Base-by-base conservation (phyloP, 2,888 invertebrate species). In the Polydrusus cervinus region DNA sequence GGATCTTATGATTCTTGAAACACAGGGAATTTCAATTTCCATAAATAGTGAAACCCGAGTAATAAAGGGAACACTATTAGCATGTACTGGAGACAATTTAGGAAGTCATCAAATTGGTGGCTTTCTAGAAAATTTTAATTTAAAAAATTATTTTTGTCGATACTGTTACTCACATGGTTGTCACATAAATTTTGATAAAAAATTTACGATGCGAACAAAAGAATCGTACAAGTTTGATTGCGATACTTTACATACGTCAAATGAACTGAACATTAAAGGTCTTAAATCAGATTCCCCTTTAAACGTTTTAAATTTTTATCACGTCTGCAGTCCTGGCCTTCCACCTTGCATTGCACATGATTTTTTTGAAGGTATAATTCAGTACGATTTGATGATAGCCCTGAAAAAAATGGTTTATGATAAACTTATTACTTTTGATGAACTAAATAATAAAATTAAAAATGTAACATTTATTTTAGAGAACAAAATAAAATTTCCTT, bases 121-220 rank as follows among this genome's bases (percentile, higher is more conserved):
- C 20, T 83, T 80, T 79, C 45, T 30, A 40, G 80, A 81, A 80
- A 83, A 81, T 76, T 83, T 84, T 71, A 75, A 72, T 67, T 67
- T 38, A 8, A 64, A 74, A 16, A 61, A 75, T 38, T 82, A 80
- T 74, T 79, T 81, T 57, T 84, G 83, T 70, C 69, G 83, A n/a
- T 25, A 25, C 25, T 25, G 25, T 60, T 25, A 25, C 25, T 25
- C 25, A 25, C 25, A 25, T 25, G 25, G 25, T 16, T 73, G 73
- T 45, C 40, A 62, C 16, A 20, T n/a, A 25, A 61, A 61, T 25
- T 25, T 25, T 61, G 30, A 61, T 38, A n/a, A 11, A 30, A 13
- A 11, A n/a, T 30, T 38, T 38, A 11, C 16, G 40, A 10, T n/a
- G 16, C 9, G 62, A 62, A 45, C 16, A 11, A 14, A n/a, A 11